A percentile compares a stretch with the other conserved stretches of the same genome.
Evolutionary conservation across 2,888 invertebrate genomes (phyloP).

Genomic region (Hedya salicella): DNA sequence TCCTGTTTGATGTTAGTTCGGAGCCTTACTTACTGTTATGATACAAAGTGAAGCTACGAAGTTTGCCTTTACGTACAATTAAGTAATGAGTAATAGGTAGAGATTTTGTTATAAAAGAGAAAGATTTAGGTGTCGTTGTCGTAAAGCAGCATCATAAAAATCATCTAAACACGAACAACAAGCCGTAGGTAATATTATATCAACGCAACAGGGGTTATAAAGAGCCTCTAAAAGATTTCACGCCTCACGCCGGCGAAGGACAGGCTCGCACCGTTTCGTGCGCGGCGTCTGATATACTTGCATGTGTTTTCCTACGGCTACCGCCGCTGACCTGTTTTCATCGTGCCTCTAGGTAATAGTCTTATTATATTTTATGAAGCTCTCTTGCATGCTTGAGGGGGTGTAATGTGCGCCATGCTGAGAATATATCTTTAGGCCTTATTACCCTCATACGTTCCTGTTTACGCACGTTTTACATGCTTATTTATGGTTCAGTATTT

Average conservation of each 20-base stretch:
- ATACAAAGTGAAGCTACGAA: constrained; percentile 18
- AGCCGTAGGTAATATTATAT: constrained; percentile 28
- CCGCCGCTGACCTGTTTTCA: constrained; percentile 63
- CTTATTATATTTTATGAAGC: constrained; percentile 82
- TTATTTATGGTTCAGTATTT: constrained; percentile 34
- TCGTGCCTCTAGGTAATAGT: constrained; percentile 61
- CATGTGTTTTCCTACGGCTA: constrained; percentile 47
- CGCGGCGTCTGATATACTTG: constrained; percentile 44
- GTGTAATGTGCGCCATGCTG: constrained; percentile 68
- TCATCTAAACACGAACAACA: constrained; percentile 19
- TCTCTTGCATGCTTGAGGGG: constrained; percentile 68
- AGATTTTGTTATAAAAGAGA: not conserved
- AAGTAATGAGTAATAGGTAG: not conserved
- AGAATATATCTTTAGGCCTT: constrained; percentile 67
- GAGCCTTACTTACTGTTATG: constrained; percentile 12
- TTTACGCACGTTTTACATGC: constrained; percentile 58
- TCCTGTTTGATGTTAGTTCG: constrained; percentile 26
- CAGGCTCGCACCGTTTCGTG: constrained; percentile 7
- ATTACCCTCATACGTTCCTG: constrained; percentile 67
- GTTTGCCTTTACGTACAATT: not conserved
- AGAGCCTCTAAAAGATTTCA: constrained; percentile 33
- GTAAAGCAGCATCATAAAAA: constrained; percentile 14
- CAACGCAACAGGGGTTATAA: constrained; percentile 24
- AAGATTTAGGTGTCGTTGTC: not conserved
- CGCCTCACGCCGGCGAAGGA: constrained; percentile 20